Evolutionary conservation across 2,113 vertebrate genomes (phyloP).

Genomic region (Glareola pratincola): DNA sequence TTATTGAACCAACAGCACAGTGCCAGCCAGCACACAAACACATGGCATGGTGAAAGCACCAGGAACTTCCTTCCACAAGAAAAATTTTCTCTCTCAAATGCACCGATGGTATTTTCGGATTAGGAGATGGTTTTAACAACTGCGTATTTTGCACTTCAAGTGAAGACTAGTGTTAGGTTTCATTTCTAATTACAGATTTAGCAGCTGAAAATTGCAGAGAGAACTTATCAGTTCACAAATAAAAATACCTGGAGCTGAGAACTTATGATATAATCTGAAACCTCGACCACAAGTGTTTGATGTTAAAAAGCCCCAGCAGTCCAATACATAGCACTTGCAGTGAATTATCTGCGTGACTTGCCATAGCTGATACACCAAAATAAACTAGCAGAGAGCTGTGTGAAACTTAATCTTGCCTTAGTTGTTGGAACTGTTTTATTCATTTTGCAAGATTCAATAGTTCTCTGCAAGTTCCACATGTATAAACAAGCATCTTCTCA

Average conservation of each 20-base stretch:
- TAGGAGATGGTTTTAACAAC: background rate
- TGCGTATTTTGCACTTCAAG: background rate
- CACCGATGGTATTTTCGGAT: background rate
- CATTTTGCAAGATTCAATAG: background rate
- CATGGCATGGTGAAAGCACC: fast-evolving
- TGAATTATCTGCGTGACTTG: background rate
- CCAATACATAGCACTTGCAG: background rate
- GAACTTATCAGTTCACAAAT: background rate
- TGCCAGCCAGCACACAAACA: background rate
- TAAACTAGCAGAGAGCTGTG: background rate
- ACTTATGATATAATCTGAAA: background rate
- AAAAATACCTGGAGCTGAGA: background rate
- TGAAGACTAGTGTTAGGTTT: background rate
- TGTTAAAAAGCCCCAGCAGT: background rate
- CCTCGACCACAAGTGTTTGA: background rate
- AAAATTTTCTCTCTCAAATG: background rate
- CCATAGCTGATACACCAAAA: background rate
- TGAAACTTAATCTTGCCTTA: background rate
- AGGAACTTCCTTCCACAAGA: background rate
- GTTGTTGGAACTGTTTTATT: background rate
- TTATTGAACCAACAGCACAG: background rate
- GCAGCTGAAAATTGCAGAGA: background rate
- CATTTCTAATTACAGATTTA: background rate
- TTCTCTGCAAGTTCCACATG: background rate
- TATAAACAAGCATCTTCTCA: background rate